A percentile compares a stretch with the other conserved stretches of the same genome.
Conservation (phyloP, 1,140 invertebrate genomes). For the Trachelipus rathkii region DNA sequence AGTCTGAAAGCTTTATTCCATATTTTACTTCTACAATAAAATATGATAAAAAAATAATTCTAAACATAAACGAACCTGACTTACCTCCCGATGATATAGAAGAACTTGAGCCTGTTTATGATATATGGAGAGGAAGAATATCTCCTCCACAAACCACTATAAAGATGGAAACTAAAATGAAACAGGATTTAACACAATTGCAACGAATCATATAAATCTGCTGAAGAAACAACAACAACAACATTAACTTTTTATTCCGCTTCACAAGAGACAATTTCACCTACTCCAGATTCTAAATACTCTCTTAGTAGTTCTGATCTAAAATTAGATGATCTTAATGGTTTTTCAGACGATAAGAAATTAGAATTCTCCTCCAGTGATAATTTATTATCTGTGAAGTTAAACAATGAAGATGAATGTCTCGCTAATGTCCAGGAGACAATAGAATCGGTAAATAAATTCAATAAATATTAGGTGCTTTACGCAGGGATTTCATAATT, state of each 20-base stretch:
- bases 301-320: neutral
- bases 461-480: no score
- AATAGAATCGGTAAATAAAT: conserved; percentile 1
- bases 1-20: no score
- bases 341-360: neutral
- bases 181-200: neutral
- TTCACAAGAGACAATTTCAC: neutral
- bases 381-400: neutral
- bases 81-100: neutral
- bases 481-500: no score
- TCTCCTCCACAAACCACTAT: neutral
- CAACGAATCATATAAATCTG: neutral
- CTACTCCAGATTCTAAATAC: neutral
- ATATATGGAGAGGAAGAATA: neutral
- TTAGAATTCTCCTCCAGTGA: neutral
- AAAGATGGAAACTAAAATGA: neutral
- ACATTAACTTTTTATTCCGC: neutral
- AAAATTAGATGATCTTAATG: neutral
- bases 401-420: conserved; percentile 7
- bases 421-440: neutral
- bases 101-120: conserved; percentile 4
- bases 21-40: neutral
- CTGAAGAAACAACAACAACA: neutral
- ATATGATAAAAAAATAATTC: neutral
- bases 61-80: neutral